Base-by-base conservation (phyloP, 1,140 invertebrate species). In the Papilio polytes region DNA sequence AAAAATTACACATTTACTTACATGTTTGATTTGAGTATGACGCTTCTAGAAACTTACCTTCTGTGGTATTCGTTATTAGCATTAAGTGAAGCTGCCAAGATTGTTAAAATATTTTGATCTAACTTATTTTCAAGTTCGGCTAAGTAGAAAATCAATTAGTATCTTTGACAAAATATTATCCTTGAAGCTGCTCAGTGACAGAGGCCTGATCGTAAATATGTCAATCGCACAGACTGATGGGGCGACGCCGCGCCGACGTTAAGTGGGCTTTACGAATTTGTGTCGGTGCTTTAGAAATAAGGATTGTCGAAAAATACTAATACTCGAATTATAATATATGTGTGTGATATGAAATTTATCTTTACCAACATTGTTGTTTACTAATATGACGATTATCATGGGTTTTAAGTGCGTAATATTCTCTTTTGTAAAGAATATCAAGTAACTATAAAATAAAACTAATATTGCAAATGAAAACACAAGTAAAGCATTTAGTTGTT, bases 161-260 rank as follows among this genome's bases (percentile, higher is more conserved):
- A 31, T 70, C 12, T 70, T 36, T 13, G 63, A 70, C 26, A 31
- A 70, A 31, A 15, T 66, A 66, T 63, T 63, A 31, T 31, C 1
- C 63, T 70, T 70, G 26, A 70, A 36, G 26, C 4, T 70, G 12
- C 3, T 70, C 22, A 66, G 31, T 31, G 10, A 31, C 63, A 66
- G 12, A 66, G 26, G 10, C 26, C 31, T 15, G 63, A 66, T 66
- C 26, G 63, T 66, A 66, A 66, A 66, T 26, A 66, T 66, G 63
- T 66, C 63, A 66, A 66, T 66, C 63, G 10, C 26, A 66, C 13
- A 66, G 63, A 66, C 63, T 66, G 63, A 66, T 66, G 26, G 63
- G 22, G 26, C 20, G 56, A 59, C 26, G 26, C 26, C 63, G 22
- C 63, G 10, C 22, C 26, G 26, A 66, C 63, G 63, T 66, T 66